Conservation (phyloP, 2,888 invertebrate genomes). For the Drosophila macrothrix region DNA sequence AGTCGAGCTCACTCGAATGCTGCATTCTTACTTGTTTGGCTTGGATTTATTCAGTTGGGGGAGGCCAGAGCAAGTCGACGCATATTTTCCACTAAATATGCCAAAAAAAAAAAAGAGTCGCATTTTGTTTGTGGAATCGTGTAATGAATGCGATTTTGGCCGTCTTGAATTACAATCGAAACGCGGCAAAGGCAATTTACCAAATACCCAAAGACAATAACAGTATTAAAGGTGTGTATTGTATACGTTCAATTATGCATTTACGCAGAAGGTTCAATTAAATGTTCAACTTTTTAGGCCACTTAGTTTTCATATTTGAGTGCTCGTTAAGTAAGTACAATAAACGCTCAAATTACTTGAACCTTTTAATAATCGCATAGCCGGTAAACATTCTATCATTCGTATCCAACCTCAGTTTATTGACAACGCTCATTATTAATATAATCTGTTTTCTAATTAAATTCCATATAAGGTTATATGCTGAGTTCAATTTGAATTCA, state of each 20-base stretch:
- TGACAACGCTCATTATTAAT: background rate
- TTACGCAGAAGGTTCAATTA: background rate
- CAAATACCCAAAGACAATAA: slow-evolving; percentile 13
- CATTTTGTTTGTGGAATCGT: slow-evolving; percentile 34
- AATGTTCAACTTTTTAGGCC: background rate
- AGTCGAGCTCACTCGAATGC: background rate
- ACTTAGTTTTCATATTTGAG: background rate
- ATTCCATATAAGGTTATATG: background rate
- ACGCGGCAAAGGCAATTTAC: slow-evolving; percentile 56
- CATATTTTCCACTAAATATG: slow-evolving; percentile 55
- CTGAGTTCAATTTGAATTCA: background rate
- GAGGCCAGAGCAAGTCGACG: background rate
- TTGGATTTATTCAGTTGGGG: slow-evolving; percentile 7
- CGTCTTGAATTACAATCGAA: slow-evolving; percentile 63
- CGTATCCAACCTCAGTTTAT: background rate
- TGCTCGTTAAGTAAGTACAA: background rate
- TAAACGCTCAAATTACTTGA: background rate
- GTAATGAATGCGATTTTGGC: slow-evolving; percentile 65
- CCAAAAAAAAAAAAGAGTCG: slow-evolving; percentile 44
- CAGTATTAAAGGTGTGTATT: slow-evolving; percentile 6
- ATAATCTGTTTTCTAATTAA: background rate
- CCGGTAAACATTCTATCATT: background rate
- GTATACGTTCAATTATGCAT: slow-evolving; percentile 21
- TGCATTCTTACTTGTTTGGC: slow-evolving; percentile 1
- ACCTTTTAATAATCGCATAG: background rate